phyloP scores from a whole-genome alignment of 2,113 vertebrate genomes.

The Rhea americana region DNA sequence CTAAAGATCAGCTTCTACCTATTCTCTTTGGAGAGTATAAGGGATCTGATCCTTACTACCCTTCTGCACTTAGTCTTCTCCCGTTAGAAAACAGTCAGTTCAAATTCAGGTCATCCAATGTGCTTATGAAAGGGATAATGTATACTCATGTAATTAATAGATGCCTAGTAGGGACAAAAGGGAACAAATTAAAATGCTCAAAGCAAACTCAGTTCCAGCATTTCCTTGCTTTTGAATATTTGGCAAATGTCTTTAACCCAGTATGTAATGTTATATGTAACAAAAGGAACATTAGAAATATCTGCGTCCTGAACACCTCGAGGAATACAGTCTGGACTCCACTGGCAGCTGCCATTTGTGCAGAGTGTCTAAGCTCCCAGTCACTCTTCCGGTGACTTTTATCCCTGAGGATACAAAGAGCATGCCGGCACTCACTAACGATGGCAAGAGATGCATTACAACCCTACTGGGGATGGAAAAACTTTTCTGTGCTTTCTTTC shows the following conservation, averaged over 20 bases:
- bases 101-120: neutral
- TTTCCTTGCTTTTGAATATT: neutral
- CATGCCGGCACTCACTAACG: neutral
- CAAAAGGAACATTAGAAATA: neutral
- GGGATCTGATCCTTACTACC: neutral
- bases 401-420: neutral
- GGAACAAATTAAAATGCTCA: neutral
- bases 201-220: neutral
- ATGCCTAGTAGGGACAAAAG: neutral
- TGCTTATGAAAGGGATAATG: neutral
- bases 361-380: neutral
- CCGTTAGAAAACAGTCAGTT: neutral
- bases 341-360: neutral
- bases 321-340: neutral
- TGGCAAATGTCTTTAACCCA: neutral
- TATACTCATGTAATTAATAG: neutral
- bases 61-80: neutral
- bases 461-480: neutral
- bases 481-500: neutral
- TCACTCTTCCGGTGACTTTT: neutral
- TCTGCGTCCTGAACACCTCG: neutral
- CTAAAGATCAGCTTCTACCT: neutral
- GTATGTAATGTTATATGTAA: fast-evolving
- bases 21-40: neutral
- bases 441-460: neutral